Evolutionary conservation across 2,888 invertebrate genomes (phyloP).

Genomic region (Thymelicus acteon): DNA sequence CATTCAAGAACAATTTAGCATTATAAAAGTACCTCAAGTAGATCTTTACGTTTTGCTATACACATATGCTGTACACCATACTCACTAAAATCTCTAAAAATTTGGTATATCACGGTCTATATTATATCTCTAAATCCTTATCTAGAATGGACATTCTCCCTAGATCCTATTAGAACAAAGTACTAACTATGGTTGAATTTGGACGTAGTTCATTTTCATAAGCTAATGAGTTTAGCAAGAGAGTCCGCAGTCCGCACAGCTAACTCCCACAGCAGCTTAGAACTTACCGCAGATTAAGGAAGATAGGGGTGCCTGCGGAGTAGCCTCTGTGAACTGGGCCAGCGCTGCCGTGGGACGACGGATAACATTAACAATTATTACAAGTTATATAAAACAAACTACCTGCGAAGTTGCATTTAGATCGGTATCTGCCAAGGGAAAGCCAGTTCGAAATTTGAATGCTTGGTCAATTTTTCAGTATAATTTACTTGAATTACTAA

Average conservation of each 20-base stretch:
- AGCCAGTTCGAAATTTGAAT: no score
- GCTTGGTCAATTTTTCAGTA: no score
- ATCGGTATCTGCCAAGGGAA: no score
- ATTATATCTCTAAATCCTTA: background rate
- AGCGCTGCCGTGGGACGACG: background rate
- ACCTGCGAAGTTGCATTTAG: no score
- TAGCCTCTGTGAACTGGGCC: slow-evolving; percentile 8
- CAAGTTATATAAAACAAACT: background rate
- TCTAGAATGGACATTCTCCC: background rate
- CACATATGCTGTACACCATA: no score
- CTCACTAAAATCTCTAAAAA: no score
- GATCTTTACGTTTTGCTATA: no score
- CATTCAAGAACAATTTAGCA: no score
- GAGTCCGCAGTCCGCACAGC: slow-evolving; percentile 22
- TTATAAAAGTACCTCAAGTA: no score
- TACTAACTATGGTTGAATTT: slow-evolving; percentile 5
- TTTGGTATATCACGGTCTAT: no score
- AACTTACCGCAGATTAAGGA: slow-evolving; percentile 25
- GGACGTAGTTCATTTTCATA: slow-evolving; percentile 24
- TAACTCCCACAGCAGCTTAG: slow-evolving; percentile 23
- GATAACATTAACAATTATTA: background rate
- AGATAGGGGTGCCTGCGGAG: slow-evolving; percentile 7
- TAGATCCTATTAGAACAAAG: slow-evolving; percentile 22
- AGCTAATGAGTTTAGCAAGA: slow-evolving; percentile 28
- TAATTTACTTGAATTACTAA: no score